Evolutionary conservation across 2,797 vertebrate species (phyloP), one percentile per base, ranked within the genome.

Genomic region (Thamnophis elegans): DNA sequence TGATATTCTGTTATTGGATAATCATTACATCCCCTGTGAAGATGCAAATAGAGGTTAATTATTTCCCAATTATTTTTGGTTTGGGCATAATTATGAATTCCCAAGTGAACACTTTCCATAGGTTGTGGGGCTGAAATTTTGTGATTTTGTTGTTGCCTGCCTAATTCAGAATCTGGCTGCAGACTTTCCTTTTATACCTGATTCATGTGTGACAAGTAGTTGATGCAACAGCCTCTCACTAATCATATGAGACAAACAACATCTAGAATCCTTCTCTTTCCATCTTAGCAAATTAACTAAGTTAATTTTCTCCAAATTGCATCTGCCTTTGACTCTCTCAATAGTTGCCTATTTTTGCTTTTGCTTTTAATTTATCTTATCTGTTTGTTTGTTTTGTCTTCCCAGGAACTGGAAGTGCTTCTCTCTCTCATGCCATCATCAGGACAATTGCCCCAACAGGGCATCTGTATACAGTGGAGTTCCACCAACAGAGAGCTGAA

Each of bases 401-500:
- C 92, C 10, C 93, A 99, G 99, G 99, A 58, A 99, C 99, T 0
- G 99, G 99, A 92, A 99, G 99, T 0, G 99, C 98, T 42, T 99
- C 99, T 0, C 98, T 99, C 5, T 99, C 99, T 86, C 99, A 99
- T 0, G 98, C 99, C 92, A 98, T 99, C 95, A 98, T 99, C 95
- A 98, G 99, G 56, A 99, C 98, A 60, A 98, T 99, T 14, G 99
- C 99, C 47, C 99, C 99, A 88, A 98, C 98, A 0, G 99, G 99
- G 18, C 99, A 99, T 96, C 98, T 99, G 47, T 98, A 99, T 97
- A 99, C 99, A 0, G 99, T 99, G 93, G 99, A 99, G 97, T 99
- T 99, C 95, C 99, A 99, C 96, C 98, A 99, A 93, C 98, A 99
- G 97, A 98, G 99, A 10, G 98, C 99, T 0, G 98, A 99, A 96